Evolutionary conservation across 2,888 invertebrate species (phyloP).

Genomic region (Chydorus sphaericus): DNA sequence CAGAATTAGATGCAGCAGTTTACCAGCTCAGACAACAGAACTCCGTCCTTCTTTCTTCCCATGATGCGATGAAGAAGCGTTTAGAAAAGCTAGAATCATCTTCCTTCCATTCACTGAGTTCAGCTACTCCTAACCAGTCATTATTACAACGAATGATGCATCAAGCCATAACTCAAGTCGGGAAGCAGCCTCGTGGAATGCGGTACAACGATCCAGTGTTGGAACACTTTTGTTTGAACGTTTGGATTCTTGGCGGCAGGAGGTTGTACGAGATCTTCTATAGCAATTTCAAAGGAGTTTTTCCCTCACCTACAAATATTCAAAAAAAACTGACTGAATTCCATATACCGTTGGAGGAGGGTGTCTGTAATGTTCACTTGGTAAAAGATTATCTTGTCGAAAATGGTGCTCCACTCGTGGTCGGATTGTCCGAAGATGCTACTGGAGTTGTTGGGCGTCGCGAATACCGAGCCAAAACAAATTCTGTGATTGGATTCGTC

Average conservation of each 20-base stretch:
- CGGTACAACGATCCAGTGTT: conserved; percentile 2
- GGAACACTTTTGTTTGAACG: not conserved
- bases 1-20: too few relatives aligned
- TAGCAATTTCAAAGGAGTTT: not conserved
- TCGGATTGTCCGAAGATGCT: conserved; percentile 3
- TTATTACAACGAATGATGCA: too few relatives aligned
- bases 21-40: too few relatives aligned
- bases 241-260: conserved; percentile 4
- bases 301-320: not conserved
- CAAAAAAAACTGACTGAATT: not conserved
- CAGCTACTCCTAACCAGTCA: too few relatives aligned
- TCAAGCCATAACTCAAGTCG: too few relatives aligned
- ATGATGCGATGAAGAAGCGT: too few relatives aligned
- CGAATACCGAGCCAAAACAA: not conserved
- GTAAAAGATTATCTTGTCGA: not conserved
- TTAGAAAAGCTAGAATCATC: too few relatives aligned
- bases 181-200: too few relatives aligned
- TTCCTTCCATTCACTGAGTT: too few relatives aligned
- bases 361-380: not conserved
- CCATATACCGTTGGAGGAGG: not conserved
- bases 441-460: not conserved
- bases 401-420: not conserved
- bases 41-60: too few relatives aligned
- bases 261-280: not conserved
- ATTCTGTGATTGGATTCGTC: not conserved